Conservation (phyloP, 1,140 invertebrate species). For the Drosophila nigrodunni region DNA sequence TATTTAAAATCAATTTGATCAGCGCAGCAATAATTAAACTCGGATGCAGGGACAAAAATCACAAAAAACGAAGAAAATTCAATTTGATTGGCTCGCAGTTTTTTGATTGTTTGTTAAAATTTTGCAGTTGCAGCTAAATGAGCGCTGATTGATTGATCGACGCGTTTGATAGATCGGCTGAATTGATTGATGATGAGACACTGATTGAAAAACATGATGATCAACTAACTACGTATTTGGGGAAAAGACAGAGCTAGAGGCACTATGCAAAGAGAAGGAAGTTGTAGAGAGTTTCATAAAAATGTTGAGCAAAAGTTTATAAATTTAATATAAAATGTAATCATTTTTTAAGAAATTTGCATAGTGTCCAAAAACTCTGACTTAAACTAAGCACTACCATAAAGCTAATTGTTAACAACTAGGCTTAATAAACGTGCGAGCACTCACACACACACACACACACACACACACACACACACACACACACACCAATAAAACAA, state of each 20-base stretch:
- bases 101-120: constrained; percentile 39
- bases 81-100: constrained; percentile 62
- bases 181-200: constrained; percentile 64
- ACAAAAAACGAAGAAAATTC: constrained; percentile 36
- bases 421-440: constrained; percentile 40
- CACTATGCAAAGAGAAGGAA: constrained; percentile 12
- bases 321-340: too few species aligned
- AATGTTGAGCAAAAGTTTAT: too few species aligned
- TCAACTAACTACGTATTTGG: constrained; percentile 36
- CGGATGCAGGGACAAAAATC: constrained; percentile 40
- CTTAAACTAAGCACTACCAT: constrained; percentile 32
- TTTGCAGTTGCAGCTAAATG: constrained; percentile 51
- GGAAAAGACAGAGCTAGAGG: neutral
- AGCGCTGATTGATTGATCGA: constrained; percentile 66
- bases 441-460: constrained; percentile 13
- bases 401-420: constrained; percentile 38
- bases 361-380: constrained; percentile 3
- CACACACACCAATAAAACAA: constrained; percentile 7
- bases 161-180: constrained; percentile 6
- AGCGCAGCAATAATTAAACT: constrained; percentile 48
- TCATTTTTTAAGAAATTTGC: neutral
- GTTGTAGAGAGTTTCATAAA: neutral
- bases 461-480: constrained; percentile 16
- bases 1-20: constrained; percentile 22
- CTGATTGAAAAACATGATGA: constrained; percentile 56